Conservation (phyloP, 2,797 vertebrate genomes). For the Phrynocephalus guinanensis region DNA sequence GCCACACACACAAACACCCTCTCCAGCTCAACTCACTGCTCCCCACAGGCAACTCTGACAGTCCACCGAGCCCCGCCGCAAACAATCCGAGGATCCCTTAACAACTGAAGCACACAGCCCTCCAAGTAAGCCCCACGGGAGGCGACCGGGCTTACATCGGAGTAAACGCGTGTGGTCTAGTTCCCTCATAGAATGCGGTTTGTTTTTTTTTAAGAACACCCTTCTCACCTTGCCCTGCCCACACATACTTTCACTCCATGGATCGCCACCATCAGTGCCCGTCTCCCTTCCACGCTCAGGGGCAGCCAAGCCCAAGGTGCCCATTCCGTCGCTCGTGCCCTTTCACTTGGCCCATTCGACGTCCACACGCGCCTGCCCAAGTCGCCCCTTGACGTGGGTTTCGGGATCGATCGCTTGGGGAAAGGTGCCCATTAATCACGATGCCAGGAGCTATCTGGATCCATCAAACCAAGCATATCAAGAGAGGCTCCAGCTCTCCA, state of each 20-base stretch:
- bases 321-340: not conserved
- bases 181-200: too few species aligned
- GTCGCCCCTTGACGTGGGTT: too few species aligned
- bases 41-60: too few species aligned
- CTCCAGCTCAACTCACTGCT: not conserved
- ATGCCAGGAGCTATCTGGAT: not conserved
- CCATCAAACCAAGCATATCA: too few species aligned
- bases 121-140: not conserved
- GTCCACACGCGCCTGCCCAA: too few species aligned
- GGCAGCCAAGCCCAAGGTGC: not conserved
- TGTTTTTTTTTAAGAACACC: too few species aligned
- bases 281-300: not conserved
- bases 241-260: too few species aligned
- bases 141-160: not conserved
- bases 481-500: too few species aligned
- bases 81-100: too few species aligned
- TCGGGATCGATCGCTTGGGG: not conserved
- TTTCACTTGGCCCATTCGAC: not conserved
- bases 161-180: not conserved
- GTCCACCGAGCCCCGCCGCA: too few species aligned
- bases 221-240: not conserved
- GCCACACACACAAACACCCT: too few species aligned
- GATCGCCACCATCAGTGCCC: too few species aligned
- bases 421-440: not conserved
- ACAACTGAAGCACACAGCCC: not conserved